These are phyloP conservation scores for Lucilia cuprina DNA, from an alignment of 1,140 invertebrate species.

Conservation along the genomic window DNA sequence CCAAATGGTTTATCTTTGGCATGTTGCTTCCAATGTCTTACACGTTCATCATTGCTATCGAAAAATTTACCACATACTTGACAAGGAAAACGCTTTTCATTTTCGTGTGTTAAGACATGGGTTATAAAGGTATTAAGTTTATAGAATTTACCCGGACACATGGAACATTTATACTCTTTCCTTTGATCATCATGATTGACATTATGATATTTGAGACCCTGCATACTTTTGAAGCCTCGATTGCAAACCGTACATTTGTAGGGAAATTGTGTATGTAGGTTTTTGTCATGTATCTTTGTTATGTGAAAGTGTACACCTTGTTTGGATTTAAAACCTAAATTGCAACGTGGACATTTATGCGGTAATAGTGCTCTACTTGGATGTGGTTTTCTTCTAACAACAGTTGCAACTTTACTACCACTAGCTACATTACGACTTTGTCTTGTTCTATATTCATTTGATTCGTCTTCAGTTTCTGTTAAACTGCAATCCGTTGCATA, in stretches of 20 bases:
- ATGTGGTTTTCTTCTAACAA: background rate
- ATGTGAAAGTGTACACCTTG: background rate
- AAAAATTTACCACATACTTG: background rate
- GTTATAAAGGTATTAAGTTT: background rate
- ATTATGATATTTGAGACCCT: slow-evolving; percentile 64
- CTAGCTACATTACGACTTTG: background rate
- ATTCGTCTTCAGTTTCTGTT: too few species aligned
- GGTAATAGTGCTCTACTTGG: background rate
- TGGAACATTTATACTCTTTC: slow-evolving; percentile 65
- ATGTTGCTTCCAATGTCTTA: slow-evolving; percentile 47
- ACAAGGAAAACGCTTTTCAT: background rate
- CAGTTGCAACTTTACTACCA: background rate
- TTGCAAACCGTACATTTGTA: slow-evolving; percentile 65
- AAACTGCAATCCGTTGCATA: too few species aligned
- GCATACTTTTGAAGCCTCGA: background rate
- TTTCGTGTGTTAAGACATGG: background rate
- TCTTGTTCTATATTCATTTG: too few species aligned
- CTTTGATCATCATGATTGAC: slow-evolving; percentile 66
- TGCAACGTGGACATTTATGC: background rate
- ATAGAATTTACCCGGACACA: slow-evolving; percentile 60
- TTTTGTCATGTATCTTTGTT: slow-evolving; percentile 55
- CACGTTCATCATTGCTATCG: background rate
- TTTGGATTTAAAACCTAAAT: slow-evolving; percentile 47
- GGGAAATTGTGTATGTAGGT: slow-evolving; percentile 47
- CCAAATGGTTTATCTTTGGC: slow-evolving; percentile 62